Percentiles rank a stretch among this genome's conserved stretches.
Conservation (phyloP, 2,113 vertebrate species). For the Heterocephalus glaber region DNA sequence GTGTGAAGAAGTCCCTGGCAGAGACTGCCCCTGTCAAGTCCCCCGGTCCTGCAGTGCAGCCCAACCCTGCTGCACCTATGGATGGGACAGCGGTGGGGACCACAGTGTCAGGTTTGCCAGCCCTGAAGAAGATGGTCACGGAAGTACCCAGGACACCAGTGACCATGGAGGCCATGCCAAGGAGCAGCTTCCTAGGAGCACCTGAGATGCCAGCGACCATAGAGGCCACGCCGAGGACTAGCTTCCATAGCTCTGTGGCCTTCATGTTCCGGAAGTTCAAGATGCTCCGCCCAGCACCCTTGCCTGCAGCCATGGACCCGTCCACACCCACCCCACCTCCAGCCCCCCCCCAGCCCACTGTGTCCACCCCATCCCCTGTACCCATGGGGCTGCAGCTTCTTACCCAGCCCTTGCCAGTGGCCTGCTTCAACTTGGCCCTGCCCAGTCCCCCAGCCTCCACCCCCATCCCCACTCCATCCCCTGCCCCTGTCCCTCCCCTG, state of each 20-base stretch:
- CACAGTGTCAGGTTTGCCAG: not conserved
- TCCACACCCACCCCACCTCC: not conserved
- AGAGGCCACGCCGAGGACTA: slow-evolving; percentile 67
- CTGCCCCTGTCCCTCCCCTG: slow-evolving; percentile 46
- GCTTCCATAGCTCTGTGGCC: slow-evolving; percentile 84
- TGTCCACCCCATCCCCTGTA: not conserved
- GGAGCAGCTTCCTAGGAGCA: slow-evolving; percentile 75
- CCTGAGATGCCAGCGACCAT: not conserved
- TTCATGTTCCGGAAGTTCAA: slow-evolving; percentile 88
- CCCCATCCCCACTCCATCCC: not conserved
- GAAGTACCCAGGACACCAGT: not conserved
- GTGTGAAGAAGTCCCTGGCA: slow-evolving; percentile 44
- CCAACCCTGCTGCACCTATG: not conserved
- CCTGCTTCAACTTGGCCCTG: slow-evolving; percentile 77
- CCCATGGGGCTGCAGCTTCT: slow-evolving; percentile 12
- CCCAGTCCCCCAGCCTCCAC: slow-evolving; percentile 16
- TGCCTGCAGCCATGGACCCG: not conserved
- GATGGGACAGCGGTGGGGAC: not conserved
- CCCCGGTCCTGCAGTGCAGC: rapidly evolving
- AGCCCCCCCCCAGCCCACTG: not conserved
- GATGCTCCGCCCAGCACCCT: slow-evolving; percentile 66
- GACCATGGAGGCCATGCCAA: slow-evolving; percentile 48
- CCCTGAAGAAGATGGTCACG: slow-evolving; percentile 5
- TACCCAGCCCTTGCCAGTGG: slow-evolving; percentile 79
- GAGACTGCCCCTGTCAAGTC: not conserved